Base-by-base conservation (phyloP, 2,113 vertebrate species). In the Terrapene triunguis region DNA sequence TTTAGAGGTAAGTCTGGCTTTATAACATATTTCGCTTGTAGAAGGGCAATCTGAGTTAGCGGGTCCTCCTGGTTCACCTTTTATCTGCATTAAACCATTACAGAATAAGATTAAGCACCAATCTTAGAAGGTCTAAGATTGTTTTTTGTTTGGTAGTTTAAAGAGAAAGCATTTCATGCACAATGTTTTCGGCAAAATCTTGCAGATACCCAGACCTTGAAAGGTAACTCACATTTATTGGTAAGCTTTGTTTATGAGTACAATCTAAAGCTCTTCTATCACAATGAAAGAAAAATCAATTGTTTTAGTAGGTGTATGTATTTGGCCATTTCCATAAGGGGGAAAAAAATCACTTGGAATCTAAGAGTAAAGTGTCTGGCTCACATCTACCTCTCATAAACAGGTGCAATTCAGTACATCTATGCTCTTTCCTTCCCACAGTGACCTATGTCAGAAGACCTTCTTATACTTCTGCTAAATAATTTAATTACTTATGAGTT, bases 401-500 rank as follows among this genome's bases (percentile, higher is more conserved):
- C 96, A 98, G 98, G 97, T 98, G 96, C 96, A 97, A 92, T 53
- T 96, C n/a, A 74, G 89, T 87, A 85, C 32, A 92, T 2, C 47
- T 97, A 94, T 92, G 97, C 48, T 95, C 90, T 96, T 93, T 87
- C 90, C 95, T 98, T 97, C 97, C 88, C 96, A 98, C 84, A 96
- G 51, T 98, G 98, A 98, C 98, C 97, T 96, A 83, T 96, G 96
- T 97, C 96, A 97, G 96, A 96, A 96, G 95, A 97, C 86, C 92
- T 97, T 93, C 96, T 98, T 95, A 97, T 90, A 98, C 92, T 98
- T 90, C 96, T 97, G 96, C 95, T 98, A 98, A 98, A 98, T 98
- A 98, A 98, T 98, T 98, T 98, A 98, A 98, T 98, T 98, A 98
- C 97, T 98, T 98, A 98, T 98, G 98, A 98, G 98, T 98, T 98